Evolutionary conservation across 2,888 invertebrate genomes (phyloP).

Genomic region (Platerodrilus igneus): DNA sequence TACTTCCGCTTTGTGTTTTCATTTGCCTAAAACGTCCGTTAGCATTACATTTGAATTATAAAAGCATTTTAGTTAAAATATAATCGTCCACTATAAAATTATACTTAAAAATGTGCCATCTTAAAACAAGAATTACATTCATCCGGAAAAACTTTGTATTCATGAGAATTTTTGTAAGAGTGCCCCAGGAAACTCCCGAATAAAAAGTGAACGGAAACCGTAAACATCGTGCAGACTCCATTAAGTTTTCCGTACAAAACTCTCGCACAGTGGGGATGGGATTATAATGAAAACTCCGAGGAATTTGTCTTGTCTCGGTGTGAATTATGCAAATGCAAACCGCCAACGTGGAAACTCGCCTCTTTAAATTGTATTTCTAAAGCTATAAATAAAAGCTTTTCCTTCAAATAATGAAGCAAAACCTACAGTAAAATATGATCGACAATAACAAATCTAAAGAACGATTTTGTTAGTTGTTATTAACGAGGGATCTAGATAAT

Average conservation of each 20-base stretch:
- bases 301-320: slow-evolving; percentile 46
- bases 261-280: slow-evolving; percentile 36
- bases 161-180: slow-evolving; percentile 22
- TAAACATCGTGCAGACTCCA: slow-evolving; percentile 41
- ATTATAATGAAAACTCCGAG: slow-evolving; percentile 45
- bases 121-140: no score
- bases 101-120: no score
- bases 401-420: slow-evolving; percentile 28
- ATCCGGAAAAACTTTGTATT: slow-evolving; percentile 21
- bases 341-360: slow-evolving; percentile 44
- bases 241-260: slow-evolving; percentile 40
- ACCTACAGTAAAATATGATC: no score
- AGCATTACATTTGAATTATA: no score
- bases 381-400: slow-evolving; percentile 40
- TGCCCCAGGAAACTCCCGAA: slow-evolving; percentile 29
- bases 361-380: slow-evolving; percentile 44
- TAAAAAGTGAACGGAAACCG: slow-evolving; percentile 39
- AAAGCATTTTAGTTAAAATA: no score
- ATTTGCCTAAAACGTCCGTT: no score
- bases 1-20: no score
- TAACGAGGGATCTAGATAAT: no score
- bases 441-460: no score
- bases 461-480: no score
- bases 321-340: slow-evolving; percentile 45
- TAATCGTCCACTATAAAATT: no score